Percentiles rank a stretch among this genome's conserved stretches.
phyloP scores from a whole-genome alignment of 1,140 invertebrate species.

The Rhagoletis pomonella region DNA sequence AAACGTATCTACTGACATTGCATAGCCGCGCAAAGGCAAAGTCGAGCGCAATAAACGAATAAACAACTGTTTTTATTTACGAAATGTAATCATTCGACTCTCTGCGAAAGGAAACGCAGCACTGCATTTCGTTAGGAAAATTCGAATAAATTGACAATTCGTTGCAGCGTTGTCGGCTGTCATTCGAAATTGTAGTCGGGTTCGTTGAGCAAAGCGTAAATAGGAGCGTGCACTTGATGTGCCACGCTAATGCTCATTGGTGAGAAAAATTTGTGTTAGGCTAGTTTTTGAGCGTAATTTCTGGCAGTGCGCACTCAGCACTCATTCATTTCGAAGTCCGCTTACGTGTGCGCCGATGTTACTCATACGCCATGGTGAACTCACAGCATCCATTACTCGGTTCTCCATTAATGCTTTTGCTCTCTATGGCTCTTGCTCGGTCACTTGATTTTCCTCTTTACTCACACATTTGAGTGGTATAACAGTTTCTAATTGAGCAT shows the following conservation, averaged over 20 bases:
- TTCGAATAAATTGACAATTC: neutral
- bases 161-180: no score
- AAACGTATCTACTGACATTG: conserved; percentile 34
- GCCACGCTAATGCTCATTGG: neutral
- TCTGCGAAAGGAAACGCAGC: neutral
- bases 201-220: neutral
- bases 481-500: neutral
- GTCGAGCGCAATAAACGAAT: neutral
- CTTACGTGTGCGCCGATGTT: neutral
- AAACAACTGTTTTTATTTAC: neutral
- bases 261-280: neutral
- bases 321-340: neutral
- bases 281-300: neutral
- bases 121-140: conserved; percentile 32
- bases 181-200: neutral
- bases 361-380: conserved; percentile 6
- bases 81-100: neutral
- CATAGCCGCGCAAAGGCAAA: neutral
- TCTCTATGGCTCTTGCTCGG: neutral
- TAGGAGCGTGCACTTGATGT: neutral
- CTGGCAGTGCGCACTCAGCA: neutral
- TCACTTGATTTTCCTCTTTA: neutral
- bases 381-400: neutral
- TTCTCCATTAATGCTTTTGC: neutral
- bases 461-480: conserved; percentile 19